These are phyloP conservation scores for Dasypogon diadema DNA, from an alignment of 2,888 invertebrate genomes.

Conservation along the genomic window DNA sequence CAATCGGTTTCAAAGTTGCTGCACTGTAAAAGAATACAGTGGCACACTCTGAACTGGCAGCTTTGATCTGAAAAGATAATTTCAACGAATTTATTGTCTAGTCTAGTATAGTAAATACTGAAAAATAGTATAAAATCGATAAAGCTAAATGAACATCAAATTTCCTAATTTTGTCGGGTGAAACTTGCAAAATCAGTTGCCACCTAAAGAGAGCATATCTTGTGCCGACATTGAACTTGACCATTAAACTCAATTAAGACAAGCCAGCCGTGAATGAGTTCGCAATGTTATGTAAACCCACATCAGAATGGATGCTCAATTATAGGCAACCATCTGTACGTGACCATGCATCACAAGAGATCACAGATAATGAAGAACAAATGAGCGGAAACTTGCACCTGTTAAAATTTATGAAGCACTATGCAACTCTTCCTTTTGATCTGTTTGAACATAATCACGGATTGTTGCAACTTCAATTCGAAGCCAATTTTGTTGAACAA, in stretches of 20 bases:
- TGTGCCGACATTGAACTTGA: slow-evolving; percentile 8
- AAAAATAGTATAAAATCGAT: too few species aligned
- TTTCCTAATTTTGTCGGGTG: too few species aligned
- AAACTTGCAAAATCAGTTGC: too few species aligned
- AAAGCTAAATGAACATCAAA: too few species aligned
- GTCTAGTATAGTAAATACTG: background rate
- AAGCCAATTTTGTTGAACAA: too few species aligned
- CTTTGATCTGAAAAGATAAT: slow-evolving; percentile 12
- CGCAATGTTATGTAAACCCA: background rate
- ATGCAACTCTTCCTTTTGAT: too few species aligned
- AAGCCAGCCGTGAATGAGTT: background rate
- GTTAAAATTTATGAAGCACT: background rate
- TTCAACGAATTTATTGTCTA: background rate
- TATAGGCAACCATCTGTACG: background rate
- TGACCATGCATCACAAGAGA: slow-evolving; percentile 1
- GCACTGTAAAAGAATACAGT: too few species aligned
- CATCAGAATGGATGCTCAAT: background rate
- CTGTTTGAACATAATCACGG: too few species aligned
- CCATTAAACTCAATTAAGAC: background rate
- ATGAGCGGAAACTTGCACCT: background rate
- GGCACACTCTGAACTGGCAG: too few species aligned
- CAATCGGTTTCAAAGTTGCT: background rate
- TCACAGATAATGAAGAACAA: background rate
- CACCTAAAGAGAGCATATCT: too few species aligned
- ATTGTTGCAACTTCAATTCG: too few species aligned